Conservation (phyloP, 2,113 vertebrate species). For the Brachirus orientalis region DNA sequence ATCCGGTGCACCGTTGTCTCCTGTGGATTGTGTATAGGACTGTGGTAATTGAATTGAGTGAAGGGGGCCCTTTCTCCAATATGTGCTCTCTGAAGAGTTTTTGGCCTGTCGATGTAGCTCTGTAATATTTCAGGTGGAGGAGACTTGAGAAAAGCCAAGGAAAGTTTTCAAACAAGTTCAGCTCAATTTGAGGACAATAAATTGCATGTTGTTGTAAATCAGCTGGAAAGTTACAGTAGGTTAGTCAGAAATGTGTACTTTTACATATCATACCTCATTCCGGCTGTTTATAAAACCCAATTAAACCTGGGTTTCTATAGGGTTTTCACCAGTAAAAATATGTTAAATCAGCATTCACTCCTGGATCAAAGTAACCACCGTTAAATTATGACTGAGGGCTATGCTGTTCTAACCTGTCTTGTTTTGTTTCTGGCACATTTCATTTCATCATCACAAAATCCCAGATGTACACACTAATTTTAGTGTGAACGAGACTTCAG, state of each 20-base stretch:
- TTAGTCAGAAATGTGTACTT: neutral
- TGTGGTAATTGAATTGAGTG: constrained; percentile 84
- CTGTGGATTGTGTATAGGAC: constrained; percentile 79
- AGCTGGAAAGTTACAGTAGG: neutral
- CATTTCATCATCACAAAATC: no score
- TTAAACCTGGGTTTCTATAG: no score
- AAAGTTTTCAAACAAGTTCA: constrained; percentile 34
- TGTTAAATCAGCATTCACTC: no score
- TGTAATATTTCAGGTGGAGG: constrained; percentile 53
- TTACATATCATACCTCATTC: no score
- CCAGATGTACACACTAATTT: no score
- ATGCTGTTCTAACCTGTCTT: no score
- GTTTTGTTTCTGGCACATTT: no score
- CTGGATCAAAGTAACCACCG: no score
- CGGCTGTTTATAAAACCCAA: neutral
- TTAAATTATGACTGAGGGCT: no score
- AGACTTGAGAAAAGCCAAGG: constrained; percentile 20
- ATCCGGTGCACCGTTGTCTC: constrained; percentile 80
- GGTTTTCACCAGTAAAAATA: no score
- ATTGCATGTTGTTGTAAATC: constrained; percentile 7
- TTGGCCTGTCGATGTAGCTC: constrained; percentile 46
- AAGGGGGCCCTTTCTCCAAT: constrained; percentile 63
- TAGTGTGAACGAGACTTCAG: no score
- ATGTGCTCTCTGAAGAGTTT: constrained; percentile 69
- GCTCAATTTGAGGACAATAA: constrained; percentile 8